These are phyloP conservation scores for Cassiopea andromeda DNA, from an alignment of 30 jellyfish, hydroid and myxozoan genomes.

Conservation along the genomic window DNA sequence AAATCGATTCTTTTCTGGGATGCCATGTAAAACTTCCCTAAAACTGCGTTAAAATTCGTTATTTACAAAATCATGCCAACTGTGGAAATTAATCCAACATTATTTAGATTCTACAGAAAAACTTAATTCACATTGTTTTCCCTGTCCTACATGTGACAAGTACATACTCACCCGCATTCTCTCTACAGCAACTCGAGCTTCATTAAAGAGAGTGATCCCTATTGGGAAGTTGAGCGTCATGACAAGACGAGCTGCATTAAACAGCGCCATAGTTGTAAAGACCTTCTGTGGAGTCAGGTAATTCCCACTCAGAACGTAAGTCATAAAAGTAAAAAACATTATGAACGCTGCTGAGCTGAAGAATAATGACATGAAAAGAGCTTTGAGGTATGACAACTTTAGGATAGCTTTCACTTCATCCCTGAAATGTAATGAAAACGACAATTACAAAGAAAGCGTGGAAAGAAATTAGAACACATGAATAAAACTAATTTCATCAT, in stretches of 20 bases:
- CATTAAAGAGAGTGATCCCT: conserved; percentile 85
- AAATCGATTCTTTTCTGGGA: too few species aligned
- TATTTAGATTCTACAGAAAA: too few species aligned
- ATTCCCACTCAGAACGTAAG: conserved; percentile 82
- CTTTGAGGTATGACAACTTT: conserved; percentile 74
- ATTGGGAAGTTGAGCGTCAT: conserved; percentile 89
- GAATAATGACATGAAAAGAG: conserved; percentile 92
- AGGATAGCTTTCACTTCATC: conserved; percentile 77
- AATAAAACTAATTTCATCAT: background rate
- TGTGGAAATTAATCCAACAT: too few species aligned
- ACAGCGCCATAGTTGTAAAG: conserved; percentile 82
- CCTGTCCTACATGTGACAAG: background rate
- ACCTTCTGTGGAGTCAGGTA: conserved; percentile 85
- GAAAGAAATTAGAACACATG: background rate
- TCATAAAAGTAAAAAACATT: conserved; percentile 83
- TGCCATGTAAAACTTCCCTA: too few species aligned
- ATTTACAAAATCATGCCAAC: too few species aligned
- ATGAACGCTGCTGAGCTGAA: conserved; percentile 86
- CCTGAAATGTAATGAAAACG: conserved; percentile 39
- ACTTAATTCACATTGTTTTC: too few species aligned
- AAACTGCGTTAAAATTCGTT: too few species aligned
- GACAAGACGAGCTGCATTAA: conserved; percentile 66
- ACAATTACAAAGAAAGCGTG: background rate
- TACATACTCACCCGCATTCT: conserved; percentile 75
- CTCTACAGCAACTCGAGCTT: conserved; percentile 82